These are phyloP conservation scores for Neomonachus schauinslandi DNA, from an alignment of 2,113 vertebrate genomes.

Conservation along the genomic window DNA sequence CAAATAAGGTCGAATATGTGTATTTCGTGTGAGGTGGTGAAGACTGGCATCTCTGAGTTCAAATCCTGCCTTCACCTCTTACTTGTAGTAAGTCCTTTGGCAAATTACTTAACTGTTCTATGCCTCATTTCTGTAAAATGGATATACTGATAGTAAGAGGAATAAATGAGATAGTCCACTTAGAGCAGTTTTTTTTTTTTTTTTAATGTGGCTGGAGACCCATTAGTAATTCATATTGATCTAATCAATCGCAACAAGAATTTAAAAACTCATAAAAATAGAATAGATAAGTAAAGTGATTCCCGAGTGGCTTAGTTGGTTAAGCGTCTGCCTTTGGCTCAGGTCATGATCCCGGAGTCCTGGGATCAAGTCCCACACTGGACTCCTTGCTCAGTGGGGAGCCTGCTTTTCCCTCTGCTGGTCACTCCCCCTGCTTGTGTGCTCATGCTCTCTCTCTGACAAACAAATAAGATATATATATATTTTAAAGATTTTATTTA, in stretches of 20 bases:
- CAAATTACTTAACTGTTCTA: background rate
- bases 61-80: background rate
- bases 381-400: background rate
- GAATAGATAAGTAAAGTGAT: background rate
- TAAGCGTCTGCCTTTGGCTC: background rate
- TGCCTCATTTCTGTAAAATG: background rate
- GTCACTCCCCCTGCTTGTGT: too few species aligned
- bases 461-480: too few species aligned
- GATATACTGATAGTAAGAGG: background rate
- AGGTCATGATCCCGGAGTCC: background rate
- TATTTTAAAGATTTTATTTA: too few species aligned
- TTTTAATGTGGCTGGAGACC: background rate
- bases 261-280: constrained; percentile 6
- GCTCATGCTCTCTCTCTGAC: too few species aligned
- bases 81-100: background rate
- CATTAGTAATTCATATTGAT: background rate
- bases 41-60: background rate
- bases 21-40: background rate
- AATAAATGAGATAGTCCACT: background rate
- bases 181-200: background rate
- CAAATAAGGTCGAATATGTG: background rate
- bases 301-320: background rate
- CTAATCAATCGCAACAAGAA: background rate
- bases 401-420: too few species aligned
- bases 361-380: background rate